Percentiles rank a stretch among this genome's conserved stretches.
phyloP scores from a whole-genome alignment of 1,140 invertebrate species.

The Popillia japonica region DNA sequence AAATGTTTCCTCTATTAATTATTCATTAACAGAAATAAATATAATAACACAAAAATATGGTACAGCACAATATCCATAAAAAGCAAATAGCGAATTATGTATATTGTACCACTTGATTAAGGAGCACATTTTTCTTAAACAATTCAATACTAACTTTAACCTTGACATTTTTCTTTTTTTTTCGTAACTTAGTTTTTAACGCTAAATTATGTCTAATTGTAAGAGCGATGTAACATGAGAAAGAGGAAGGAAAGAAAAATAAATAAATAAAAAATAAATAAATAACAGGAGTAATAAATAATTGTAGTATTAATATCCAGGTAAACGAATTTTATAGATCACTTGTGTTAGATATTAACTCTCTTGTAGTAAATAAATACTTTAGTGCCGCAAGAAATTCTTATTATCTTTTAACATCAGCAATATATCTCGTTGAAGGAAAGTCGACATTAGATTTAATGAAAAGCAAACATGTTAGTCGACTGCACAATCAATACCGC shows the following conservation, averaged over 20 bases:
- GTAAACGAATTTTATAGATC: background rate
- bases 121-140: background rate
- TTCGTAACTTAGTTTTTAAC: too few relatives aligned
- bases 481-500: background rate
- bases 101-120: background rate
- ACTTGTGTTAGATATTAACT: background rate
- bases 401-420: slow-evolving; percentile 4
- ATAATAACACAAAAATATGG: too few relatives aligned
- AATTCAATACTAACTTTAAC: background rate
- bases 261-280: too few relatives aligned
- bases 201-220: too few relatives aligned
- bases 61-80: too few relatives aligned
- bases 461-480: background rate
- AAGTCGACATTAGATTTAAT: slow-evolving; percentile 29
- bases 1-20: too few relatives aligned
- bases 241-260: too few relatives aligned
- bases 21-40: too few relatives aligned
- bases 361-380: background rate
- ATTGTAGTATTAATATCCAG: background rate
- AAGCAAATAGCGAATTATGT: too few relatives aligned
- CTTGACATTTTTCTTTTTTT: too few relatives aligned
- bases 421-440: slow-evolving; percentile 12
- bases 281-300: background rate
- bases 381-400: slow-evolving; percentile 16
- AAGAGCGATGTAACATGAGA: too few relatives aligned